Evolutionary conservation across 2,797 vertebrate species (phyloP).

Genomic region (Sebastes melanostomus): DNA sequence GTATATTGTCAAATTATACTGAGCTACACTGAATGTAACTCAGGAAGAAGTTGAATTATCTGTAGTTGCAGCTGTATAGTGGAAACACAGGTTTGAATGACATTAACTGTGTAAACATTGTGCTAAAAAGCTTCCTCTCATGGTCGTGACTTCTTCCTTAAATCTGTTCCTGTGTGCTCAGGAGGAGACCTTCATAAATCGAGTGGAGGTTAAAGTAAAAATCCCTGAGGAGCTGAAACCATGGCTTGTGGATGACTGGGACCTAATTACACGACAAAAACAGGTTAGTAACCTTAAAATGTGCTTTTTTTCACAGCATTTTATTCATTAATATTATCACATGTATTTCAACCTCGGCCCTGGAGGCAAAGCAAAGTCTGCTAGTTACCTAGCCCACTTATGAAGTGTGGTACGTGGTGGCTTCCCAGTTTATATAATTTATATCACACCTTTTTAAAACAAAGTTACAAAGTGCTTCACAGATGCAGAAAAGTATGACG

Average conservation of each 20-base stretch:
- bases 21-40: neutral
- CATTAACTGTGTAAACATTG: neutral
- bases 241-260: conserved; percentile 99
- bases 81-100: neutral
- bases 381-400: too few species aligned
- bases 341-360: neutral
- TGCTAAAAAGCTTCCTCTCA: neutral
- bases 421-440: too few species aligned
- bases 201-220: conserved; percentile 98
- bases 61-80: neutral
- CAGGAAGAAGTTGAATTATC: neutral
- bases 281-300: conserved; percentile 80
- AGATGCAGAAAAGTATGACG: neutral
- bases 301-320: neutral
- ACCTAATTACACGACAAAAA: conserved; percentile 97
- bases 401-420: too few species aligned
- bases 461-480: too few species aligned
- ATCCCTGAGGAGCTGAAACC: conserved; percentile 98
- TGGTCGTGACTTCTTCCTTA: neutral
- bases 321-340: neutral
- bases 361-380: too few species aligned
- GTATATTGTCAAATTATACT: neutral
- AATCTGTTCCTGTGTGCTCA: conserved; percentile 55
- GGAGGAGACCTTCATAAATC: conserved; percentile 99
- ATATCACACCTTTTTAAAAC: too few species aligned